Base-by-base conservation (phyloP, 2,797 vertebrate species). In the Sparidentex hasta region DNA sequence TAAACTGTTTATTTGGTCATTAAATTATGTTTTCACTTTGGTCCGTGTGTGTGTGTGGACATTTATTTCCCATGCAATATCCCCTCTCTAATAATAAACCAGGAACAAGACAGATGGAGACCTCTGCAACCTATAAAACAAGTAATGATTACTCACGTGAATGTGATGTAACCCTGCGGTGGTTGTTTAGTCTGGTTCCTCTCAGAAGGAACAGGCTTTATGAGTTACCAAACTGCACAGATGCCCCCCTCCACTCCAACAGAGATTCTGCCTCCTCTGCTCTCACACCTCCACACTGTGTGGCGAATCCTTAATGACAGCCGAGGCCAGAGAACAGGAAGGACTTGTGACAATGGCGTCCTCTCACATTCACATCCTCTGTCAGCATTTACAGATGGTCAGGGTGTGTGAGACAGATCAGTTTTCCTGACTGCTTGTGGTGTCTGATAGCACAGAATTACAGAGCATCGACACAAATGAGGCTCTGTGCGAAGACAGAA, bases 361-460 rank as follows among this genome's bases (percentile, higher is more conserved):
- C 78, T 84, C 80, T 69, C 83, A 89, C 89, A 85, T 86, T 88
- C 71, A 73, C 74, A 67, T 90, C 83, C 74, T 85, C 88, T 73
- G 78, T 85, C 81, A 77, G 63, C 50, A 50, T 76, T 81, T 81
- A 76, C 83, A 82, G 68, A 84, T 81, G 78, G 63, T 77, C 79
- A 48, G 54, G 33, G 56, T 64, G 51, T 57, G 55, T 76, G 72
- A 62, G 65, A 55, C 54, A 55, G 70, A 86, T 84, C 81, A 48
- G 38, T 4, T 76, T 29, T 59, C 58, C 67, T 65, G 8, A 38
- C 8, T 63, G 55, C 23, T 71, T 33, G 18, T 70, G 17, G 3
- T 23, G 33, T 76, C 64, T 75, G 55, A 71, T 59, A 67, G 11
- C 44, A 69, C 67, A 70, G 3, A 61, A 17, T 61, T 41, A 63